These are phyloP conservation scores for Dasyurus viverrinus DNA, from an alignment of 2,113 vertebrate species.

Conservation along the genomic window DNA sequence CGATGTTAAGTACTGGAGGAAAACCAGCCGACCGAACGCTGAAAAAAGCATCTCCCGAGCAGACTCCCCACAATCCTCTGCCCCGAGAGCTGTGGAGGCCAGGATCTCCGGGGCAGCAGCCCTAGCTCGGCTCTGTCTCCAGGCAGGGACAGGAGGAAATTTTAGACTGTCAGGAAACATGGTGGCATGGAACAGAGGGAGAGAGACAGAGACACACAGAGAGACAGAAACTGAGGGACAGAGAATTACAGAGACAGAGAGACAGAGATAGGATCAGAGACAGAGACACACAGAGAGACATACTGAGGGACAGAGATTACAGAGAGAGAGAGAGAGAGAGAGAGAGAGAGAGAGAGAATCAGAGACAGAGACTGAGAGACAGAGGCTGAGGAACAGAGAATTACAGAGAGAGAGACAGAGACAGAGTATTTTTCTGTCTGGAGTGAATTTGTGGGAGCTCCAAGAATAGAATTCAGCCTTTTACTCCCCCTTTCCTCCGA, in stretches of 20 bases:
- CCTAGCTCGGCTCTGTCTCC: not conserved
- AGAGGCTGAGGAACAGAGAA: not conserved
- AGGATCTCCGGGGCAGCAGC: not conserved
- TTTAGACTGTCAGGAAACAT: not conserved
- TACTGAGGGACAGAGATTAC: too few species aligned
- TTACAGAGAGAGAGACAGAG: not conserved
- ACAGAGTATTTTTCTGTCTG: not conserved
- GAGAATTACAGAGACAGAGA: too few species aligned
- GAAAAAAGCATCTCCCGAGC: not conserved
- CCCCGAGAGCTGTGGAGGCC: not conserved
- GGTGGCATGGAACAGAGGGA: not conserved
- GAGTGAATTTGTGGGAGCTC: not conserved
- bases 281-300: too few species aligned
- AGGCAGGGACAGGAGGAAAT: not conserved
- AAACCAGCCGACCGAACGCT: not conserved
- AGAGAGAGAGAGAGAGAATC: too few species aligned
- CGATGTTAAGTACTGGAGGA: not conserved
- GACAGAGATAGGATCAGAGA: too few species aligned
- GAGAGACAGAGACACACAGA: too few species aligned
- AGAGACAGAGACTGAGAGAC: too few species aligned
- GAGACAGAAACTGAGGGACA: too few species aligned
- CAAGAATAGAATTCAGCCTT: not conserved
- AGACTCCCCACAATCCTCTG: not conserved
- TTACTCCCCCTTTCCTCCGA: not conserved
- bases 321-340: too few species aligned